phyloP scores from a whole-genome alignment of 2,888 invertebrate genomes.

The Aplocera efformata region DNA sequence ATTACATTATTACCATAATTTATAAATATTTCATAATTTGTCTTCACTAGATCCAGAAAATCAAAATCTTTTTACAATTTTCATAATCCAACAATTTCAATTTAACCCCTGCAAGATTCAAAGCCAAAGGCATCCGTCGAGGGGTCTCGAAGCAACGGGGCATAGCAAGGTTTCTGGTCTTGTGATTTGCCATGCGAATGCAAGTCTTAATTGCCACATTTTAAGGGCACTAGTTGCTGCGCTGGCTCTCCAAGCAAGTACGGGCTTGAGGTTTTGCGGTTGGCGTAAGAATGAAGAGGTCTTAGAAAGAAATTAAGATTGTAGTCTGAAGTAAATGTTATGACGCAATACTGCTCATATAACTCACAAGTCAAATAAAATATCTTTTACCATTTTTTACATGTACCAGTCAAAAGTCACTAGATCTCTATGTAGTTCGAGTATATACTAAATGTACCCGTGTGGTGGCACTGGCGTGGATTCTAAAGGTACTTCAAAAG shows the following conservation, averaged over 20 bases:
- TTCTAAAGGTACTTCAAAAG: too few relatives aligned
- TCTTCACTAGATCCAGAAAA: too few relatives aligned
- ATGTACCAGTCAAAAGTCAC: too few relatives aligned
- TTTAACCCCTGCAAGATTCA: slow-evolving; percentile 62
- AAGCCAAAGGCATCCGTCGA: slow-evolving; percentile 52
- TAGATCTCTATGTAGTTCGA: too few relatives aligned
- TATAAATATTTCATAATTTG: background rate
- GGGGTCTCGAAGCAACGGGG: slow-evolving; percentile 53
- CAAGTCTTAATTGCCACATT: slow-evolving; percentile 65
- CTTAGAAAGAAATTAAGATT: too few relatives aligned
- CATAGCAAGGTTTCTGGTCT: slow-evolving; percentile 49
- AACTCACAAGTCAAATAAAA: too few relatives aligned
- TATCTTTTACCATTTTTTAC: too few relatives aligned
- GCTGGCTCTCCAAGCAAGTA: slow-evolving; percentile 40
- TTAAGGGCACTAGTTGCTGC: slow-evolving; percentile 64
- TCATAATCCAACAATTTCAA: slow-evolving; percentile 56
- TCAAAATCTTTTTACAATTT: slow-evolving; percentile 18
- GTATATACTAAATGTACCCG: too few relatives aligned
- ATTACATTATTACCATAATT: too few relatives aligned
- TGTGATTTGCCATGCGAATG: slow-evolving; percentile 69
- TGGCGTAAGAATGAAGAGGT: slow-evolving; percentile 33
- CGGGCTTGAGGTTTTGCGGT: slow-evolving; percentile 46
- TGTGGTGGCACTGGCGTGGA: too few relatives aligned
- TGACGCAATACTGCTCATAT: too few relatives aligned
- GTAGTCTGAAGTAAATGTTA: background rate